Conservation (phyloP, 2,797 vertebrate genomes). For the Enoplosus armatus region DNA sequence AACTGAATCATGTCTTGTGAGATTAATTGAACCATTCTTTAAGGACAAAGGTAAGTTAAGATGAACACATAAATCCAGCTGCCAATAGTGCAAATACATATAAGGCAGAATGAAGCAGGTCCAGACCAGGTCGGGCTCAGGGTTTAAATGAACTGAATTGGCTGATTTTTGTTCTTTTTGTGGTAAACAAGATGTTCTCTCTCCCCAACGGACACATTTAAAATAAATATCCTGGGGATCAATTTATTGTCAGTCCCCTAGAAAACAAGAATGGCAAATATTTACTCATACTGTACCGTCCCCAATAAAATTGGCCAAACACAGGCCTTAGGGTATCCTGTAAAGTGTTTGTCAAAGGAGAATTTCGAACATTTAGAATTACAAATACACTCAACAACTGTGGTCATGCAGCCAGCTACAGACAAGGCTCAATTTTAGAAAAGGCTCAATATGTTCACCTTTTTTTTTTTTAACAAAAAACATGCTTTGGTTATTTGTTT, state of each 20-base stretch:
- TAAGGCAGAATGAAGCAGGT: not conserved
- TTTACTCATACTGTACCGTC: conserved; percentile 10
- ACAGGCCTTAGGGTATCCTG: not conserved
- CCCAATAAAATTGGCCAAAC: not conserved
- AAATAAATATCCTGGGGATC: conserved; percentile 24
- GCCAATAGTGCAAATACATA: conserved; percentile 12
- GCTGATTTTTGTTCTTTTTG: not conserved
- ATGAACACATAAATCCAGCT: not conserved
- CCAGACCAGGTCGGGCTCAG: not conserved
- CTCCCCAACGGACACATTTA: not conserved
- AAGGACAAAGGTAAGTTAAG: conserved; percentile 4
- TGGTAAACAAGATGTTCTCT: conserved; percentile 1
- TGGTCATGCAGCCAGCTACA: too few species aligned
- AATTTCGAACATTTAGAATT: not conserved
- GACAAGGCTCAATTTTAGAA: conserved; percentile 1
- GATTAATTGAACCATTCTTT: conserved; percentile 5
- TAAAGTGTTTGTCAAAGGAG: conserved; percentile 5
- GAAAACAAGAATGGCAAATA: conserved; percentile 26
- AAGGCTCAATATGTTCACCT: conserved; percentile 7
- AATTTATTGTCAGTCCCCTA: not conserved
- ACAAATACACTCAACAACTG: too few species aligned
- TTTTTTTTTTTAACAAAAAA: conserved; percentile 17
- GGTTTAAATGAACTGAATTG: conserved; percentile 2
- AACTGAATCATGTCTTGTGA: not conserved
- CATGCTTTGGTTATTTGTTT: conserved; percentile 4